Evolutionary conservation across 2,888 invertebrate species (phyloP).

Genomic region (Phragmatobia fuliginosa): DNA sequence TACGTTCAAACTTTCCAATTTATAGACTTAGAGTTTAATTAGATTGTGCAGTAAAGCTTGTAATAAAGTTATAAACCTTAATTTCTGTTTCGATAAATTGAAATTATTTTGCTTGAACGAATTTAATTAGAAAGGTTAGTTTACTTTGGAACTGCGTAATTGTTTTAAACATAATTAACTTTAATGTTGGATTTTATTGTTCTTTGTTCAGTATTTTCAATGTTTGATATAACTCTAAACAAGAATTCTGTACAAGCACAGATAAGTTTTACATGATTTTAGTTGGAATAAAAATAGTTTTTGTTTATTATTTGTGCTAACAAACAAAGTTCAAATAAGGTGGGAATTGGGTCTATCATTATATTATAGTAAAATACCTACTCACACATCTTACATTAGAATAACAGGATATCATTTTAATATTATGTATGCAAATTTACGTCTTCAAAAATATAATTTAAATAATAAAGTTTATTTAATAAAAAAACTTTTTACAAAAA

Average conservation of each 20-base stretch:
- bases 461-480: too few species aligned
- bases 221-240: not conserved
- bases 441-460: too few species aligned
- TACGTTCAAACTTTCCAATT: not conserved
- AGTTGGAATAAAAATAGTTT: not conserved
- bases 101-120: slow-evolving; percentile 2
- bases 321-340: not conserved
- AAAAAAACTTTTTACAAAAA: too few species aligned
- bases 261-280: not conserved
- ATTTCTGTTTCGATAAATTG: slow-evolving; percentile 10
- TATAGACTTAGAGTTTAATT: slow-evolving; percentile 20
- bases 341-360: too few species aligned
- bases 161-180: slow-evolving; percentile 1
- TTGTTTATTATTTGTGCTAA: not conserved
- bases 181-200: not conserved
- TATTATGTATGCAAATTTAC: too few species aligned
- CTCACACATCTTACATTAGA: too few species aligned
- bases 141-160: slow-evolving; percentile 3
- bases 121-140: slow-evolving; percentile 12
- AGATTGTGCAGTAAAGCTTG: slow-evolving; percentile 4
- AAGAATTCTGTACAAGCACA: not conserved
- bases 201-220: not conserved
- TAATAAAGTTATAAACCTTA: slow-evolving; percentile 13
- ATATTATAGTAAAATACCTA: too few species aligned
- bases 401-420: too few species aligned